Conservation (phyloP, 1,140 invertebrate species). For the Drosophila burlai region DNA sequence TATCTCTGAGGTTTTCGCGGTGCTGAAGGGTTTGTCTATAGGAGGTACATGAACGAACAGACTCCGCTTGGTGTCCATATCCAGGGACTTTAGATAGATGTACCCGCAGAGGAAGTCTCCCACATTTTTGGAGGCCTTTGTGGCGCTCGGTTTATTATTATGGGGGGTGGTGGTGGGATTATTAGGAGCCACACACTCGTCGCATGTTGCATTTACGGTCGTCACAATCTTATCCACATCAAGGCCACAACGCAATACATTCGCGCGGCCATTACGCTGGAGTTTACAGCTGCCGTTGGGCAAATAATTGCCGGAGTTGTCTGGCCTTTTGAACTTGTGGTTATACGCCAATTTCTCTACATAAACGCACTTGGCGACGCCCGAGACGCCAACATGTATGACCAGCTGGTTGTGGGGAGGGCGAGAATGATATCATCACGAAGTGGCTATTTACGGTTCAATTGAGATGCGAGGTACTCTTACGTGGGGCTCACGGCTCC, state of each 20-base stretch:
- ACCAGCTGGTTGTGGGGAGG: constrained; percentile 85
- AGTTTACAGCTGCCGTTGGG: constrained; percentile 75
- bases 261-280: constrained; percentile 61
- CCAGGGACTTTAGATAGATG: constrained; percentile 88
- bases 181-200: constrained; percentile 48
- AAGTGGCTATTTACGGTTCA: constrained; percentile 37
- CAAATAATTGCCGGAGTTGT: constrained; percentile 85
- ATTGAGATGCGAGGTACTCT: constrained; percentile 16
- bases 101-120: constrained; percentile 88
- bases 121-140: constrained; percentile 68
- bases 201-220: constrained; percentile 62
- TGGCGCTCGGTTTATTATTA: constrained; percentile 7
- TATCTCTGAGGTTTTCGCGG: constrained; percentile 86
- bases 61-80: constrained; percentile 84
- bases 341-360: constrained; percentile 87
- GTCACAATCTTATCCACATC: constrained; percentile 86
- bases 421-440: constrained; percentile 50
- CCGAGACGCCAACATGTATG: constrained; percentile 88
- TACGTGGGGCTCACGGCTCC: constrained; percentile 87
- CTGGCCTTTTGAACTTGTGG: constrained; percentile 85
- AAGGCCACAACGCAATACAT: constrained; percentile 83
- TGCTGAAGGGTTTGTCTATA: constrained; percentile 86
- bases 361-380: constrained; percentile 85
- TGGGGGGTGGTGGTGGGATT: neutral
- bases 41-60: constrained; percentile 89